Evolutionary conservation across 2,888 invertebrate species (phyloP).

Genomic region (Aplocera efformata): DNA sequence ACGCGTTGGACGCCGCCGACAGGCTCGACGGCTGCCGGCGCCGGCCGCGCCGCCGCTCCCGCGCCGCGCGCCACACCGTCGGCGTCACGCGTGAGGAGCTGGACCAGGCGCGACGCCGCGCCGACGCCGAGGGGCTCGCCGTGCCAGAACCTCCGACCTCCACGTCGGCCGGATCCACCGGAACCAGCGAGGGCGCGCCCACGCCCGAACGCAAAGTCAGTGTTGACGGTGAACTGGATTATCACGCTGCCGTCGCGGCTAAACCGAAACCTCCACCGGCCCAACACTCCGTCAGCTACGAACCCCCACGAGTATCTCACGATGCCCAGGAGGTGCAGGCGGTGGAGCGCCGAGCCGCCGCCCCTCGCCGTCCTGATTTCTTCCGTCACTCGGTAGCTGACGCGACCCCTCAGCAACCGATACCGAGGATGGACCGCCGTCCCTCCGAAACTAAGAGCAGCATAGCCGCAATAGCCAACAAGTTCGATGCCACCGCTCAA

Average conservation of each 20-base stretch:
- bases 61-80: constrained; percentile 88
- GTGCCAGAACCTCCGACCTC: constrained; percentile 40
- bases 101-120: constrained; percentile 87
- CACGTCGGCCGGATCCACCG: constrained; percentile 61
- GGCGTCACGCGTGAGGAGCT: constrained; percentile 91
- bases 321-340: constrained; percentile 48
- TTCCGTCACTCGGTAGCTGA: constrained; percentile 68
- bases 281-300: constrained; percentile 51
- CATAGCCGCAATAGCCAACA: constrained; percentile 66
- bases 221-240: constrained; percentile 40
- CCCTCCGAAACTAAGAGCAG: constrained; percentile 56
- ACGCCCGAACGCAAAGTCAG: constrained; percentile 57
- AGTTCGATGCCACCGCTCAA: constrained; percentile 56
- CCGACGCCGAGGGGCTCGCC: constrained; percentile 73
- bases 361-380: constrained; percentile 54
- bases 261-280: constrained; percentile 47
- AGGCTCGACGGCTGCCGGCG: constrained; percentile 63
- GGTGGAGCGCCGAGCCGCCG: constrained; percentile 52
- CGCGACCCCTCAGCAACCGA: constrained; percentile 32
- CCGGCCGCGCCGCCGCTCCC: constrained; percentile 78
- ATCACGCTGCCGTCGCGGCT: constrained; percentile 49
- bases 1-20: constrained; percentile 70
- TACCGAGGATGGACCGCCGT: constrained; percentile 45
- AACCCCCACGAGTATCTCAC: constrained; percentile 40
- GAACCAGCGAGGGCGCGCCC: constrained; percentile 49